Evolutionary conservation across 1,140 invertebrate genomes (phyloP).

Genomic region (Plodia interpunctella): DNA sequence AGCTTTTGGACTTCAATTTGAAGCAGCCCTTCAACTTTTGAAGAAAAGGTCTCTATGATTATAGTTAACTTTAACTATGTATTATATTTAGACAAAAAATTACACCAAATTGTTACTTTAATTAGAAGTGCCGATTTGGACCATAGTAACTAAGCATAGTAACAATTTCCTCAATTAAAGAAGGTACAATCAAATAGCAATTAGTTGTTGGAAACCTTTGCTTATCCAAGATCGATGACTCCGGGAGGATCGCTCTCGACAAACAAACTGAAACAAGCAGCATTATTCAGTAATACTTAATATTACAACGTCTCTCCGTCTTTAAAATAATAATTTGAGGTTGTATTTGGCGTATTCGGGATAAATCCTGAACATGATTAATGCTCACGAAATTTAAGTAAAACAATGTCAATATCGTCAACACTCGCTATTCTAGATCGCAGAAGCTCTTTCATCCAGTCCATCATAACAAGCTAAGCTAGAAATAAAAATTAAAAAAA

Average conservation of each 20-base stretch:
- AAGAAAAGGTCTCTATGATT: too few relatives aligned
- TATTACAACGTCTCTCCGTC: slow-evolving; percentile 28
- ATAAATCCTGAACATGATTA: slow-evolving; percentile 4
- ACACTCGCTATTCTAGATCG: not conserved
- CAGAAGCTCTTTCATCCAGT: not conserved
- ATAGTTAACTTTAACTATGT: too few relatives aligned
- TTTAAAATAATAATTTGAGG: not conserved
- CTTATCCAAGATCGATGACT: slow-evolving; percentile 18
- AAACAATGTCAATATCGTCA: slow-evolving; percentile 1
- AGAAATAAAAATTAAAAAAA: not conserved
- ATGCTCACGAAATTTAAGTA: slow-evolving; percentile 18
- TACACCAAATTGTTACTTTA: not conserved
- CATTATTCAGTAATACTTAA: slow-evolving; percentile 14
- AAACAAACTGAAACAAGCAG: not conserved
- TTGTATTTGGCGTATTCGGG: too few relatives aligned
- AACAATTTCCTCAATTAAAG: not conserved
- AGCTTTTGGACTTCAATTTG: too few relatives aligned
- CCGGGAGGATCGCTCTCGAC: slow-evolving; percentile 12
- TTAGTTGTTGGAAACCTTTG: not conserved
- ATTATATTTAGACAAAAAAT: too few relatives aligned
- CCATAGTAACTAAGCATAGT: too few relatives aligned
- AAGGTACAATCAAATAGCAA: slow-evolving; percentile 1
- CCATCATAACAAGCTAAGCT: not conserved
- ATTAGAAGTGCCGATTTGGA: too few relatives aligned
- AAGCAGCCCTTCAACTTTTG: too few relatives aligned